Conservation (phyloP, 2,888 invertebrate species). For the Lithodes maja region DNA sequence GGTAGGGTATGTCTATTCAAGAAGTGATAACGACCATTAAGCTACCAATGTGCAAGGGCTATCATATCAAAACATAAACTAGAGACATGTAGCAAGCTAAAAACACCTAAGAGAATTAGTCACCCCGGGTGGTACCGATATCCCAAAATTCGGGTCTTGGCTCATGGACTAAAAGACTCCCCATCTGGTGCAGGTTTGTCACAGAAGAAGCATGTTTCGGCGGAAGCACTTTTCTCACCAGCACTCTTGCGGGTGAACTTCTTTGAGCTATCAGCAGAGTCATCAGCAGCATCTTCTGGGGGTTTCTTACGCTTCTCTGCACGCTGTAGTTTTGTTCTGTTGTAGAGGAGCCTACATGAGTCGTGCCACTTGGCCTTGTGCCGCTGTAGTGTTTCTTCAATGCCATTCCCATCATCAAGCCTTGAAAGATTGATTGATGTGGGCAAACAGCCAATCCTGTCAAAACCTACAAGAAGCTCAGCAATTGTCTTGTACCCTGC, state of each 20-base stretch:
- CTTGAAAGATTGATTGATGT: constrained; percentile 11
- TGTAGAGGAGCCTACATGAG: constrained; percentile 8
- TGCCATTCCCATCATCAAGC: constrained; percentile 1
- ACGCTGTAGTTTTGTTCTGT: constrained; percentile 18
- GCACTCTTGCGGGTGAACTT: constrained; percentile 19
- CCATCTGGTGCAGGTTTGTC: constrained; percentile 9
- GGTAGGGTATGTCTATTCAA: too few species aligned
- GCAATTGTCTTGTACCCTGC: constrained; percentile 20
- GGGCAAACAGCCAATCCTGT: constrained; percentile 24
- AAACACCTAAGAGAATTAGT: too few species aligned
- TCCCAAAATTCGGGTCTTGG: too few species aligned
- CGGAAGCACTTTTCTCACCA: constrained; percentile 16
- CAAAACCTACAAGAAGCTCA: neutral
- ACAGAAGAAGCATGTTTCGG: constrained; percentile 10
- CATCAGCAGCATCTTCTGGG: neutral
- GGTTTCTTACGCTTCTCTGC: constrained; percentile 13
- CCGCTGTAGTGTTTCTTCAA: neutral
- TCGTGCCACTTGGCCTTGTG: constrained; percentile 8
- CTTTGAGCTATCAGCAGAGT: neutral
- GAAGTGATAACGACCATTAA: too few species aligned
- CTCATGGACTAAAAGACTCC: too few species aligned
- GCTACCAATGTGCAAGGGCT: too few species aligned
- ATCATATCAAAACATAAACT: too few species aligned
- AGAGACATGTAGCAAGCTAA: too few species aligned
- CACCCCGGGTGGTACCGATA: too few species aligned